These are phyloP conservation scores for Mycalesis mineus DNA, from an alignment of 2,888 invertebrate genomes.

Conservation along the genomic window DNA sequence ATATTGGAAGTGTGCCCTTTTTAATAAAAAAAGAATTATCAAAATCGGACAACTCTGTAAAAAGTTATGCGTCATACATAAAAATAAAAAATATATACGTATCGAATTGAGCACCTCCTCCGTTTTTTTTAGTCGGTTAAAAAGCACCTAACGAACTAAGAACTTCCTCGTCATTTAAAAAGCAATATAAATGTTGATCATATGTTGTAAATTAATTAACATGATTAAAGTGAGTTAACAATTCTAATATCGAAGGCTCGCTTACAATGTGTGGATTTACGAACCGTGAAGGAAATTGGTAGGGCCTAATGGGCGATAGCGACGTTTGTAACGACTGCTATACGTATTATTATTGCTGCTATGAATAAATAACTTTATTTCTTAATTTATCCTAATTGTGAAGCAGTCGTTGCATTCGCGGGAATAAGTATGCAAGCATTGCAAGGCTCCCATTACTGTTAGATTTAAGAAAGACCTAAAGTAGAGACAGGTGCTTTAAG, in stretches of 20 bases:
- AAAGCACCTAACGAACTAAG: neutral
- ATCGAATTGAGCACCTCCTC: no score
- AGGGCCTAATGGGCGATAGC: conserved; percentile 42
- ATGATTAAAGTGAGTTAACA: conserved; percentile 6
- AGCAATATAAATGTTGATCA: neutral
- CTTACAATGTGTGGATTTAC: conserved; percentile 42
- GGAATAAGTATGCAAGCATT: neutral
- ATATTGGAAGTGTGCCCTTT: no score
- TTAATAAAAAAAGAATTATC: no score
- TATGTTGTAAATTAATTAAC: conserved; percentile 4
- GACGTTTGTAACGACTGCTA: conserved; percentile 28
- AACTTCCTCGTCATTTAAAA: neutral
- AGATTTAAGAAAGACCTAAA: neutral
- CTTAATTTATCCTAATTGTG: conserved; percentile 11
- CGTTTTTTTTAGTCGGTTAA: no score
- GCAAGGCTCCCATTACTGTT: neutral
- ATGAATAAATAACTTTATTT: conserved; percentile 30
- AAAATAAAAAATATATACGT: no score
- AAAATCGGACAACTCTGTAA: no score
- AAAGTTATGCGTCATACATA: no score
- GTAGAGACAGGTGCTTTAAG: no score
- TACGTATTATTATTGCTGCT: conserved; percentile 42
- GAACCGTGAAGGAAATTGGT: conserved; percentile 53
- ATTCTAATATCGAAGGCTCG: conserved; percentile 6
- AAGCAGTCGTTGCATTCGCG: conserved; percentile 35